Evolutionary conservation across 1,140 invertebrate species (phyloP), one percentile per base, ranked within the genome.

Genomic region (Tribolium castaneum): DNA sequence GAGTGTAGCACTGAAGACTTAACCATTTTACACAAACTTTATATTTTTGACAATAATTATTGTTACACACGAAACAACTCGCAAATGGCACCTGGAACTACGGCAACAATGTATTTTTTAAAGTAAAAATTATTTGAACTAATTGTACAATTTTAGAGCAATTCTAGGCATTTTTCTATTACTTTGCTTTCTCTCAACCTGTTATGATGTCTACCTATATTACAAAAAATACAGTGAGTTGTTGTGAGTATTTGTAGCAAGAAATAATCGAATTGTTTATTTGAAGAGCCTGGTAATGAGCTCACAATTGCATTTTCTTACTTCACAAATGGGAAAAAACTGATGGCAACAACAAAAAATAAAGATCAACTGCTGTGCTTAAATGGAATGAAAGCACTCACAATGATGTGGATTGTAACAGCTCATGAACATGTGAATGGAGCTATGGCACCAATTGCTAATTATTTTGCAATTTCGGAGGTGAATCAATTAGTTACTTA

Each of bases 331-430:
- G 72, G 72, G 1, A 75, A n/a, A 39, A 75, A 78, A 75, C 39
- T 82, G 16, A 52, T 82, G 0, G 9, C 9, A 35, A 56, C 73
- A 2, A 13, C 30, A 0, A 70, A 35, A 30, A 75, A 50, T 2
- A 51, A 35, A 0, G 83, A 86, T 51, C 82, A 86, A 0, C 83
- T 91, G 12, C 75, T 76, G 0, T 90, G 88, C 76, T 78, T 91
- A 0, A 87, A 90, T 75, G 90, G 90, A n/a, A 78, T 91, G 0
- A 85, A 89, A 54, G 87, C 86, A 54, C 62, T 91, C 2, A 88
- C 89, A 22, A 90, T 89, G 16, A 84, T 87, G 10, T 90, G 89
- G 89, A 88, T 91, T 10, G 85, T 90, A 12, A 82, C 87, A 14
- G 89, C 87, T 2, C 90, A 91, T 71, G 25, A 14, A 54, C 56